Evolutionary conservation across 2,797 vertebrate genomes (phyloP).

Genomic region (Ibycter americanus): DNA sequence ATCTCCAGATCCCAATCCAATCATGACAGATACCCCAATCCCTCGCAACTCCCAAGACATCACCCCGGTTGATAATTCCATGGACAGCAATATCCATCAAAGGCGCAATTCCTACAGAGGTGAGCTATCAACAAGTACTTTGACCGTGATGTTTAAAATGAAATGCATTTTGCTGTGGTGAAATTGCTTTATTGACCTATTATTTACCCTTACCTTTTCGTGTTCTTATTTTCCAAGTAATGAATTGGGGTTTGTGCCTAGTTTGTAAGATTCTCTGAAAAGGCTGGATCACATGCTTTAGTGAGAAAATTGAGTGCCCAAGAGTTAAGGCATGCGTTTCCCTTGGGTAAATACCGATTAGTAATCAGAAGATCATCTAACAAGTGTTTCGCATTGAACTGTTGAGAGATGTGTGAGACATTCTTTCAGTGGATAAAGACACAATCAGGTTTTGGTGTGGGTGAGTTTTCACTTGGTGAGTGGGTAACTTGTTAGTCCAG

Average conservation of each 20-base stretch:
- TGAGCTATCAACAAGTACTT: constrained; percentile 36
- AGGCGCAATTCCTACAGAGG: constrained; percentile 95
- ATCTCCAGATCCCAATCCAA: constrained; percentile 94
- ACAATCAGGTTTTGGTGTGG: not conserved
- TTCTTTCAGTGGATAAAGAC: not conserved
- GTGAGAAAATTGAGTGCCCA: not conserved
- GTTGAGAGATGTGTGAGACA: not conserved
- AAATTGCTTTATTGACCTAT: not conserved
- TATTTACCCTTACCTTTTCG: not conserved
- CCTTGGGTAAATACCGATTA: not conserved
- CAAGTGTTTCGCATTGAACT: not conserved
- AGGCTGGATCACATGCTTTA: not conserved
- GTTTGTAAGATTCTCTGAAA: not conserved
- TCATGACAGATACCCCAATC: constrained; percentile 97
- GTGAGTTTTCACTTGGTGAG: not conserved
- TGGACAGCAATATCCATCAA: constrained; percentile 92
- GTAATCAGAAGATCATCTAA: not conserved
- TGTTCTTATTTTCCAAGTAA: not conserved
- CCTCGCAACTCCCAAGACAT: constrained; percentile 96
- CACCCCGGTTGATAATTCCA: constrained; percentile 89
- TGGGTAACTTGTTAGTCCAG: not conserved
- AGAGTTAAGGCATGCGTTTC: not conserved
- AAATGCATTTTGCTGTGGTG: not conserved
- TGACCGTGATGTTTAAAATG: rapidly evolving
- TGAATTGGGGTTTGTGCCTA: not conserved